Evolutionary conservation across 1,140 invertebrate species (phyloP).

Genomic region (Armadillidium nasatum): DNA sequence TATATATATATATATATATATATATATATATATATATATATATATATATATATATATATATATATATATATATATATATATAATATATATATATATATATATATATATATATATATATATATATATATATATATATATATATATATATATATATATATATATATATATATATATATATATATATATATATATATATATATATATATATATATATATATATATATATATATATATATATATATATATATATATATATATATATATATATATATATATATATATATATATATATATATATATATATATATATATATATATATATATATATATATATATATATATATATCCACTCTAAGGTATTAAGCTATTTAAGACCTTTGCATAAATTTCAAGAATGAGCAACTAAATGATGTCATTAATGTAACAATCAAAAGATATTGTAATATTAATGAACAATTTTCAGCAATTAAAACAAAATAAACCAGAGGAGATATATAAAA

Average conservation of each 20-base stretch:
- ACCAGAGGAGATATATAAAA: too few species aligned
- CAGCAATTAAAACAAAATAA: too few species aligned
- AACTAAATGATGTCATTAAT: too few species aligned
- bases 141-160: not conserved
- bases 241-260: not conserved
- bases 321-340: not conserved
- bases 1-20: too few species aligned
- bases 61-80: not conserved
- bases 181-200: not conserved
- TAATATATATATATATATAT: not conserved
- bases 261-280: not conserved
- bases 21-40: conserved; percentile 23
- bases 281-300: not conserved
- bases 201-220: conserved; percentile 27
- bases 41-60: conserved; percentile 21
- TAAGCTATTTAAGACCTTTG: too few species aligned
- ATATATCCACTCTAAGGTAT: too few species aligned
- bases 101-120: not conserved
- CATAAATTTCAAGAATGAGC: too few species aligned
- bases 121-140: not conserved
- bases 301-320: not conserved
- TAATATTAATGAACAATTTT: too few species aligned
- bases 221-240: conserved; percentile 1
- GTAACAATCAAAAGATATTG: too few species aligned
- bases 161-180: too few species aligned